Base-by-base conservation (phyloP, 1,140 invertebrate species). In the Drosophila guanche region DNA sequence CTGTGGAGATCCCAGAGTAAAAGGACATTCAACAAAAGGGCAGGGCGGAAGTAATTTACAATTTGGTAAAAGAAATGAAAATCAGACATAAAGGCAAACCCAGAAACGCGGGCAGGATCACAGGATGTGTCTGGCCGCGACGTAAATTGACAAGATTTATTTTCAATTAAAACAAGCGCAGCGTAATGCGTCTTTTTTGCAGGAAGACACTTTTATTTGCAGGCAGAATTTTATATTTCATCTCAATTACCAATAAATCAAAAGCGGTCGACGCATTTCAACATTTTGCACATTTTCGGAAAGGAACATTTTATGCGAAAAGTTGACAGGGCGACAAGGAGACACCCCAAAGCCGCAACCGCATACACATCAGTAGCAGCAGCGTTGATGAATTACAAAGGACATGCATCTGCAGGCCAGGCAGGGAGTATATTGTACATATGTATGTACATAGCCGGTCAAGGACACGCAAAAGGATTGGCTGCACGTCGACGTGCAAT, bases 91-190 rank as follows among this genome's bases (percentile, higher is more conserved):
- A 67, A 58, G 59, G 69, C 62, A 86, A 80, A 76, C 68, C 71
- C 68, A 75, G 70, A 71, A 81, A 62, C 29, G 8, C 29, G 60
- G 56, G 29, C 51, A 46, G 59, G 65, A 60, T 63, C 68, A 37
- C 33, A 69, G 74, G 74, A 67, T 88, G 42, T 83, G 83, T 83
- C 78, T 86, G 81, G 67, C 33, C 56, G 58, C 77, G 74, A 62
- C 74, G 78, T 69, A 86, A 86, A 88, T 88, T 81, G 83, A 88
- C 78, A 86, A 86, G 83, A 86, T 88, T 88, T 86, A 86, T 86
- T 79, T 86, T 86, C 79, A 86, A 88, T 88, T 86, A 86, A 86
- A 86, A 71, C 79, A 70, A 85, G 80, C 70, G 56, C 58, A 68
- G 58, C 74, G 58, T 81, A 86, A 88, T 86, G 16, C 16, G 88